Base-by-base conservation (phyloP, 2,888 invertebrate species). In the Hololepta plana region DNA sequence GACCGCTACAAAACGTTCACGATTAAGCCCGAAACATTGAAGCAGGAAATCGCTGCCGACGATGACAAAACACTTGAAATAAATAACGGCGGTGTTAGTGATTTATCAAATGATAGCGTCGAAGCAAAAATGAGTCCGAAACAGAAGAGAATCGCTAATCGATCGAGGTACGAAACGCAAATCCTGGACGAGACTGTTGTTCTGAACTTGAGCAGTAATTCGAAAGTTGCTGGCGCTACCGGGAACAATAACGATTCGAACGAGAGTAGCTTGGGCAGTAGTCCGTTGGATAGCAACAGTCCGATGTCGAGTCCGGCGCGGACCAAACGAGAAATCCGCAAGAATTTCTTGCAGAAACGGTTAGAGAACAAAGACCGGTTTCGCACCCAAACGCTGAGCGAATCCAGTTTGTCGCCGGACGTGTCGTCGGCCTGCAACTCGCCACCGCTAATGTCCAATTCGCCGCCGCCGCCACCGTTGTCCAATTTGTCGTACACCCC, bases 1-100 rank as follows among this genome's bases (percentile, higher is more conserved):
- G 81, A 85, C 40, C 66, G 85, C 32, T 82, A 72, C 46, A 76
- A 73, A 46, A 85, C 84, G 0, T 85, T 84, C 45, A 82, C 80
- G 1, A 77, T 84, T 20, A 72, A 69, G 0, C 72, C 65, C 2
- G 65, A 63, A 31, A 54, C 70, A 43, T 55, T 61, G 2, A 57
- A 55, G 38, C 52, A 54, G 23, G 53, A 56, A 32, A n/a, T n/a
- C n/a, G n/a, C n/a, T n/a, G n/a, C n/a, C n/a, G n/a, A n/a, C n/a
- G n/a, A n/a, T n/a, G n/a, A n/a, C n/a, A n/a, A n/a, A n/a, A n/a
- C n/a, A n/a, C n/a, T n/a, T n/a, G n/a, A n/a, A n/a, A n/a, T n/a
- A n/a, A n/a, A n/a, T n/a, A n/a, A n/a, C n/a, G n/a, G n/a, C n/a
- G n/a, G n/a, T n/a, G n/a, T n/a, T n/a, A n/a, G n/a, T n/a, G n/a